Conservation (phyloP, 1,140 invertebrate genomes). For the Microplitis mediator region DNA sequence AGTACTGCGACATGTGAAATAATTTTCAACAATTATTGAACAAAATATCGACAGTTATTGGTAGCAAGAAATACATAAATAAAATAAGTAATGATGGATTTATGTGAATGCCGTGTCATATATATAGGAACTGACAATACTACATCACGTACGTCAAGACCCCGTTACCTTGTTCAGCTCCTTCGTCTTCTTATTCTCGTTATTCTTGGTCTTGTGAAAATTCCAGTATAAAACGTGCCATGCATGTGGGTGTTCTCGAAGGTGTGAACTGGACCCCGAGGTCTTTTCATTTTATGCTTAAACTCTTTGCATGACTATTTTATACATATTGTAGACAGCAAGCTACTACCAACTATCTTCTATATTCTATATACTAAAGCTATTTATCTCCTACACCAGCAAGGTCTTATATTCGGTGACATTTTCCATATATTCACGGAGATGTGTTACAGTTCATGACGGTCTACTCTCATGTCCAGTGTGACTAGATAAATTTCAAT, state of each 20-base stretch:
- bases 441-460: no score
- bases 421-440: no score
- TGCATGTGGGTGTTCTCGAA: conserved; percentile 31
- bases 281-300: background rate
- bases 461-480: no score
- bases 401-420: no score
- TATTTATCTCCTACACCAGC: no score
- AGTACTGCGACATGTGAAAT: no score
- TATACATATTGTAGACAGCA: background rate
- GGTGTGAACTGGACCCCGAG: conserved; percentile 15
- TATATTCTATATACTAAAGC: no score
- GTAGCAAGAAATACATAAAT: background rate
- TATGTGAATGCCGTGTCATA: no score
- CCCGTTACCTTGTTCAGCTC: background rate
- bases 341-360: no score
- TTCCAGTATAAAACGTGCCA: conserved; percentile 19
- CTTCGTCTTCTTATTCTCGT: no score
- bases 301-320: conserved; percentile 3
- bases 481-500: no score
- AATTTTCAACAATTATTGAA: background rate
- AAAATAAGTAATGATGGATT: background rate
- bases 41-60: background rate
- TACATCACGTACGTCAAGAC: background rate
- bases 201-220: background rate
- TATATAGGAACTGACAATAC: background rate